Evolutionary conservation across 2,113 vertebrate species (phyloP).

Genomic region (Suncus etruscus): DNA sequence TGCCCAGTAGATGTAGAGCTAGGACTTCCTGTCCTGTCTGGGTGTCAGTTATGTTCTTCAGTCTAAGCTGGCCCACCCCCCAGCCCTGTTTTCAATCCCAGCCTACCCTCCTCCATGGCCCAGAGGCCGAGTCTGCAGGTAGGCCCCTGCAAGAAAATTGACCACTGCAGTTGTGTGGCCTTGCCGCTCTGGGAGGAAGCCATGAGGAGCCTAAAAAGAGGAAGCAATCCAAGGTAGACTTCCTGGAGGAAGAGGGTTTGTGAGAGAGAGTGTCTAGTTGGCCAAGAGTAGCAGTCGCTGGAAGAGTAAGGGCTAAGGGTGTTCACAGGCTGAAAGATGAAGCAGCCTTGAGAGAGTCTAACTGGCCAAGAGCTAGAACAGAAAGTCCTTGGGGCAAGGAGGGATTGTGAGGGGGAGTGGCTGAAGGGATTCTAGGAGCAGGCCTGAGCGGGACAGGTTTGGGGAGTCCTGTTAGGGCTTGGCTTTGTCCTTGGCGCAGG

Average conservation of each 20-base stretch:
- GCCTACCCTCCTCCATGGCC: not conserved
- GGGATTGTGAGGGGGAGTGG: not conserved
- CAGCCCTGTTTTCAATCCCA: not conserved
- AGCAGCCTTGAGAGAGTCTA: not conserved
- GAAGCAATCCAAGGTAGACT: constrained; percentile 50
- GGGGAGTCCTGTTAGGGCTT: not conserved
- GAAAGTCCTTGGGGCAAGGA: not conserved
- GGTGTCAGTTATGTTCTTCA: no score
- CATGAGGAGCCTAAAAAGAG: constrained; percentile 25
- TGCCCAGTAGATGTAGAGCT: no score
- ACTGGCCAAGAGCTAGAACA: not conserved
- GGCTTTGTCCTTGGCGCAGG: not conserved
- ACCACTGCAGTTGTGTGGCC: constrained; percentile 22
- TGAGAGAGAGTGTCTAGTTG: not conserved
- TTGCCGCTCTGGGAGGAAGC: constrained; percentile 54
- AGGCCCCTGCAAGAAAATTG: constrained; percentile 41
- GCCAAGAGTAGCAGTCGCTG: not conserved
- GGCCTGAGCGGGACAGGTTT: not conserved
- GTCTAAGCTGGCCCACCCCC: no score
- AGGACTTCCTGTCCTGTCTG: no score
- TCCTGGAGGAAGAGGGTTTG: constrained; percentile 55
- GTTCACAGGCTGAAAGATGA: not conserved
- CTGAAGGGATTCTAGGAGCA: not conserved
- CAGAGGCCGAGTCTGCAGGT: not conserved
- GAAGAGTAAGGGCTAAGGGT: not conserved